Conservation (phyloP, 2,797 vertebrate species). For the Argentina silus region DNA sequence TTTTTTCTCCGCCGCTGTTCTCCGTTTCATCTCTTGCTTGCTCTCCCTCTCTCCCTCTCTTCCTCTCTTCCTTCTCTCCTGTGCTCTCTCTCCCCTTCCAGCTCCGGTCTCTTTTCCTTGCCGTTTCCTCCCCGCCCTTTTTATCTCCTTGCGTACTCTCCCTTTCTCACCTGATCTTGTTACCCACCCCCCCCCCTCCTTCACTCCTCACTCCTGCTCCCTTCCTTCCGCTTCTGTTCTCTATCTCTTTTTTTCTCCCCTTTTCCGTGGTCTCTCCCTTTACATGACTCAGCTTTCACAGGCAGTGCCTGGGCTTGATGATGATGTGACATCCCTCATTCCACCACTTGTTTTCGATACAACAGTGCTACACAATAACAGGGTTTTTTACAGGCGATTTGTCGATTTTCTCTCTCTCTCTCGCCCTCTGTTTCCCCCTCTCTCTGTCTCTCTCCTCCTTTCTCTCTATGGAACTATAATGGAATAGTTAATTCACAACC, state of each 20-base stretch:
- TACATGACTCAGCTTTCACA: constrained; percentile 77
- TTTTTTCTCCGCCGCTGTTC: constrained; percentile 5
- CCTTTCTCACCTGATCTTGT: constrained; percentile 48
- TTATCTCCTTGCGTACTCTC: constrained; percentile 29
- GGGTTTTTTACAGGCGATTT: neutral
- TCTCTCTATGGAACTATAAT: neutral
- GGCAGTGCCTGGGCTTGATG: constrained; percentile 54
- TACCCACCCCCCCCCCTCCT: constrained; percentile 10
- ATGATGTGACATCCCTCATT: neutral
- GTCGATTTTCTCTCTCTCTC: constrained; percentile 2
- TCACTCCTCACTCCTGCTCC: constrained; percentile 22
- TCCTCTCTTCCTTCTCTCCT: constrained; percentile 39
- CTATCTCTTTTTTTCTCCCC: constrained; percentile 26
- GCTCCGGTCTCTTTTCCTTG: constrained; percentile 28
- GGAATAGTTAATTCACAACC: neutral
- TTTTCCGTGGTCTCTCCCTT: constrained; percentile 28
- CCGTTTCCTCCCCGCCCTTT: constrained; percentile 16
- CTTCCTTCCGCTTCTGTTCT: constrained; percentile 33
- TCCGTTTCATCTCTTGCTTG: constrained; percentile 2
- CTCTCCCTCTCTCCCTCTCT: constrained; percentile 32
- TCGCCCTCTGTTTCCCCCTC: constrained; percentile 37
- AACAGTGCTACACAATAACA: neutral
- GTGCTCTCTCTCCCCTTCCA: neutral
- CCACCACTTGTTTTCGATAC: neutral
- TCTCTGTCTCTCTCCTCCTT: constrained; percentile 16